Percentiles rank a stretch among this genome's conserved stretches.
Conservation (phyloP, 2,888 invertebrate species). For the Dasypolia templi region DNA sequence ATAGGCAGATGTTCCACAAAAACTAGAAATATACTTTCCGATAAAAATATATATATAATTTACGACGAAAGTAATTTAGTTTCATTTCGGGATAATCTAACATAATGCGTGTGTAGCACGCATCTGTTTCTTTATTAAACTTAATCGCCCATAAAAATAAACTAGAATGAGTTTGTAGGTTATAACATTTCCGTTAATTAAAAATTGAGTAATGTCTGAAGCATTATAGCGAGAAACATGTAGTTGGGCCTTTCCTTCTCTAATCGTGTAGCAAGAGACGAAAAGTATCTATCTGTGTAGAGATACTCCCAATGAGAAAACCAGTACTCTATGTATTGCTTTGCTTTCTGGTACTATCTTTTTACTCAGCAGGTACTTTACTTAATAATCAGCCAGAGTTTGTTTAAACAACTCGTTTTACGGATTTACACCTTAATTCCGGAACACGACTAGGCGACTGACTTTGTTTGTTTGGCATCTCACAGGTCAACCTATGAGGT, state of each 20-base stretch:
- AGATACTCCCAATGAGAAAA: not conserved
- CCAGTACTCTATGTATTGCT: not conserved
- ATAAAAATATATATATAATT: too few species aligned
- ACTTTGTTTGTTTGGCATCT: too few species aligned
- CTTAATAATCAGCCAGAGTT: not conserved
- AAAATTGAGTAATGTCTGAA: slow-evolving; percentile 20
- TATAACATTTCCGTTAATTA: slow-evolving; percentile 48
- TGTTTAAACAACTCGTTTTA: not conserved
- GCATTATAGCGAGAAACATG: slow-evolving; percentile 2
- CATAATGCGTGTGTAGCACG: slow-evolving; percentile 43
- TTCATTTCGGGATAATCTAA: slow-evolving; percentile 25
- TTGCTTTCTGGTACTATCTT: not conserved
- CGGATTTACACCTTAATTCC: not conserved
- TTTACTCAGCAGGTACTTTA: not conserved
- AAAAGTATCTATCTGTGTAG: slow-evolving; percentile 1
- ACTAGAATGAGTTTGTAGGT: slow-evolving; percentile 40
- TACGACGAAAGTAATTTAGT: slow-evolving; percentile 19
- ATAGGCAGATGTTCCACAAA: not conserved
- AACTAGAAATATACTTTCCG: slow-evolving; percentile 20
- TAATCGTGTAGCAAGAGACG: slow-evolving; percentile 3
- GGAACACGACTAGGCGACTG: too few species aligned
- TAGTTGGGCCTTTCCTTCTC: not conserved
- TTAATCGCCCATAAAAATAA: slow-evolving; percentile 45
- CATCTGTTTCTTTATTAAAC: slow-evolving; percentile 36
- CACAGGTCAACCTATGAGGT: too few species aligned